Evolutionary conservation across 2,113 vertebrate genomes (phyloP), one percentile per base, ranked within the genome.

Genomic region (Ivindomyrus marchei): DNA sequence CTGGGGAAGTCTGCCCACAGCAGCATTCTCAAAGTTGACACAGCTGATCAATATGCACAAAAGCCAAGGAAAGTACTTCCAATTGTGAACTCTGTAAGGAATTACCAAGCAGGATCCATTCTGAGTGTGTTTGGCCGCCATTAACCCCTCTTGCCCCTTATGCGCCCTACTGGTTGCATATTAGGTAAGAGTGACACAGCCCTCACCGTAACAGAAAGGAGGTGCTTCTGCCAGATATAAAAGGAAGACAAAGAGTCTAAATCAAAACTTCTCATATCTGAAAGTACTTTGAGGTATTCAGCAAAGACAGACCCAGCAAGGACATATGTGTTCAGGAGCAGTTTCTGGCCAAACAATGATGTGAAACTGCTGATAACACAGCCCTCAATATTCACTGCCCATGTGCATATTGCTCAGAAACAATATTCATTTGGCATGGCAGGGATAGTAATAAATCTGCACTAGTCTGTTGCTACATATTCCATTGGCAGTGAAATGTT

Each of bases 21-120:
- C 39, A 42, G 50, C 74, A 47, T 87, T 74, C 27, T 24, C 85
- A 24, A 47, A 83, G 85, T 85, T 88, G 90, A 89, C 50, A 88
- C 36, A 49, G 87, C 86, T 53, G 91, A 85, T 88, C 49, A 85
- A 58, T 15, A 45, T 50, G 77, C 27, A 17, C 88, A 74, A 46
- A 88, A 85, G 56, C 74, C 47, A 42, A 42, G 27, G 56, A 88
- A 86, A 27, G 89, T 74, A n/a, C 42, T 84, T 89, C 66, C 42
- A 87, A 83, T 50, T 49, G 21, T 47, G 42, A 70, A 89, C 3
- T 45, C 5, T 13, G 77, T 31, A 42, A 85, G 50, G 62, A 50
- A 42, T 17, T 10, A 80, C 7, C 2, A 27, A 47, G 21, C 62
- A 49, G n/a, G 47, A 45, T 62, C 42, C 19, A 39, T 17, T 21